phyloP scores from a whole-genome alignment of 2,888 invertebrate species.

The Apodemia hepburni region DNA sequence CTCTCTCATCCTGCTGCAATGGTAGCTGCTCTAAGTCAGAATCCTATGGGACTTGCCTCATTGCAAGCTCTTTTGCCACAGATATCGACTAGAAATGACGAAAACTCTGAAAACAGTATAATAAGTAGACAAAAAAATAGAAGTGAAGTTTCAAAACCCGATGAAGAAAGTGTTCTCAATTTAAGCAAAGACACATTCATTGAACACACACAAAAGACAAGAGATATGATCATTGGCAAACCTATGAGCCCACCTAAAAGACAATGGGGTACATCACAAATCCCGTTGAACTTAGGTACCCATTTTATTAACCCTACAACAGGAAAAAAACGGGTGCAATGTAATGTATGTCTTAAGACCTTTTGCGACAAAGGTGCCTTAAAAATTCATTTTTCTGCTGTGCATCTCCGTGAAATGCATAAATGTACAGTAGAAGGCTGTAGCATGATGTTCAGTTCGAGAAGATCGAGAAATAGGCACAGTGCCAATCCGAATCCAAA shows the following conservation, averaged over 20 bases:
- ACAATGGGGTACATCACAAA: conserved; percentile 87
- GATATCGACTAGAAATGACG: conserved; percentile 76
- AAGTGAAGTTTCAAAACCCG: conserved; percentile 52
- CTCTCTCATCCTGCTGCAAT: conserved; percentile 83
- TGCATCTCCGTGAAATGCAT: conserved; percentile 99
- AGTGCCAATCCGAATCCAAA: conserved; percentile 99
- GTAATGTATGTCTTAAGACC: conserved; percentile 98
- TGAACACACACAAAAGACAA: conserved; percentile 59
- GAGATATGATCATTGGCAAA: conserved; percentile 80
- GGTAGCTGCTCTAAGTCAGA: conserved; percentile 81
- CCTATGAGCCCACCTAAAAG: conserved; percentile 88
- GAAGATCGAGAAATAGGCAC: conserved; percentile 96
- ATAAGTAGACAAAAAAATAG: conserved; percentile 44
- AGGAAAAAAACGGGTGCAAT: conserved; percentile 98
- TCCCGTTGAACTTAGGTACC: conserved; percentile 91
- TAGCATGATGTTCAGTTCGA: conserved; percentile 99
- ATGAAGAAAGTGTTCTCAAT: conserved; percentile 69
- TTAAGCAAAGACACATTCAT: conserved; percentile 68
- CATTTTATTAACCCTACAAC: conserved; percentile 96
- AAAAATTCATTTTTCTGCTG: conserved; percentile 99
- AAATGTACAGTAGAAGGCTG: conserved; percentile 99
- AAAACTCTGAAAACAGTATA: conserved; percentile 63
- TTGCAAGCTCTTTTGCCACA: conserved; percentile 82
- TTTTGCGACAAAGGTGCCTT: conserved; percentile 99
- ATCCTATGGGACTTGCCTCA: conserved; percentile 81